Base-by-base conservation (phyloP, 2,888 invertebrate genomes). In the Drosophila ustulata region DNA sequence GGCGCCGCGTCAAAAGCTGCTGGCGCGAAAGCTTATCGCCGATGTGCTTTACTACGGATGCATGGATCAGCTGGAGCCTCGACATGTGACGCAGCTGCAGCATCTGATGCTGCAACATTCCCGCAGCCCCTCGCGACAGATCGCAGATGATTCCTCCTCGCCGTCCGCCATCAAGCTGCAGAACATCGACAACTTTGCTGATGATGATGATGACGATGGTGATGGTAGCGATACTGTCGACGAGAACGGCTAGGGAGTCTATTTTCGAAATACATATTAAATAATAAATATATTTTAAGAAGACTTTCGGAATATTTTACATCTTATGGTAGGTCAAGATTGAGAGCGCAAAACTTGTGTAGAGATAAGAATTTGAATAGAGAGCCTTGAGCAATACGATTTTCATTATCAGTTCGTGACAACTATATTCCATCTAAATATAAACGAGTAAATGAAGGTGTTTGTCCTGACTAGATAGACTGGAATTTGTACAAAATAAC, bases 21-120 rank as follows among this genome's bases (percentile, higher is more conserved):
- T 71, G 3, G 72, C 72, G 0, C 63, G 72, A 25, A 73, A 73
- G 37, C 75, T 73, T 32, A 75, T 75, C 64, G 75, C 72, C 4
- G 72, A 73, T 51, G 55, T 73, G 32, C 72, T 73, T 30, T 78
- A 70, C 13, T 66, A 78, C 26, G 82, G 79, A n/a, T 78, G 78
- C 49, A 30, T 82, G 71, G 49, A 62, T 9, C 66, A 79, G 28
- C 37, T 78, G 51, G 23, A 59, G n/a, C 70, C 82, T 0, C 26
- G 26, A 1, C 82, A 78, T 25, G 79, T 78, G 0, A 4, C 61
- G 5, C 66, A 71, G 13, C 34, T 78, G 52, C 82, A 82, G 23
- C 51, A 65, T 13, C 13, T 78, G 41, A 62, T 78, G 55, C 49
- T 11, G 37, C 34, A n/a, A 7, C n/a, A 8, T 5, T 3, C 18